Conservation (phyloP, 2,113 vertebrate genomes). For the Struthio camelus region DNA sequence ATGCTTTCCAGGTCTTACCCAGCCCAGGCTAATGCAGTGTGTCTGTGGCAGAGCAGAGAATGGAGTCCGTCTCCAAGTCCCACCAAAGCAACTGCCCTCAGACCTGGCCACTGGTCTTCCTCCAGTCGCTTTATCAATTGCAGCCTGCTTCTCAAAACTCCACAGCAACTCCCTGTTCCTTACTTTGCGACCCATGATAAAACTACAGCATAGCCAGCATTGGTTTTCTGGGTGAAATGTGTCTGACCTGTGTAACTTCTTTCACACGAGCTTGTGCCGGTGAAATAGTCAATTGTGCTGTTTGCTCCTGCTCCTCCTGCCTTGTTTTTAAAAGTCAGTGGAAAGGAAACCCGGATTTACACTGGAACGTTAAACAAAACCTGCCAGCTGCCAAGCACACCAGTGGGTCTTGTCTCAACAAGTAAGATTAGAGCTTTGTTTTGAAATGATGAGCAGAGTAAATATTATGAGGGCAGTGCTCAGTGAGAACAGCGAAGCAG, state of each 20-base stretch:
- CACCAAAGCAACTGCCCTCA: neutral
- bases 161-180: neutral
- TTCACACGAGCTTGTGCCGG: neutral
- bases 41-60: neutral
- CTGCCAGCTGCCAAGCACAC: constrained; percentile 1
- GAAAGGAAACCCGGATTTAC: constrained; percentile 38
- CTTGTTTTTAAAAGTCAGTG: constrained; percentile 39
- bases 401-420: constrained; percentile 41
- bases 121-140: neutral
- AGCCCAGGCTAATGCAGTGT: neutral
- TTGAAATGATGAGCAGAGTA: constrained; percentile 12
- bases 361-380: constrained; percentile 49
- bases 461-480: constrained; percentile 46
- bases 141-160: neutral
- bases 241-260: neutral
- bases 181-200: neutral
- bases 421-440: constrained; percentile 38
- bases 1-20: fast-evolving
- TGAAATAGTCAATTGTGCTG: neutral
- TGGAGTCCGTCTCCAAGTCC: neutral
- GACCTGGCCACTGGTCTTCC: neutral
- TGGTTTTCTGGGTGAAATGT: neutral
- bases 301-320: neutral
- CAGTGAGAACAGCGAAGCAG: constrained; percentile 12
- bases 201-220: neutral